Conservation (phyloP, 2,797 vertebrate genomes). For the Halcyon smyrnensis region DNA sequence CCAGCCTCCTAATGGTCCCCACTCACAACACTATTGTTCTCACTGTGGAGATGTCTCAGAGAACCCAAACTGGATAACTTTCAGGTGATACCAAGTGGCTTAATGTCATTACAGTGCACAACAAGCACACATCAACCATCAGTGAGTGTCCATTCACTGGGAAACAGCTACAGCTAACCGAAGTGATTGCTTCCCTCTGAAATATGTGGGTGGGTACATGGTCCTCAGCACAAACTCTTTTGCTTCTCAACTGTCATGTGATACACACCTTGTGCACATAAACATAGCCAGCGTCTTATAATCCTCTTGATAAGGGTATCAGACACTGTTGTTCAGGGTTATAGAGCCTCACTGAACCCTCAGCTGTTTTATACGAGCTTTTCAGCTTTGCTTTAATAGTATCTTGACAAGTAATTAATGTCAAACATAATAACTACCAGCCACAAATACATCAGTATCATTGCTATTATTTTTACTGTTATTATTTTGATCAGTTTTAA, state of each 20-base stretch:
- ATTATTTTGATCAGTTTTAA: slow-evolving; percentile 47
- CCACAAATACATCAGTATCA: slow-evolving; percentile 8
- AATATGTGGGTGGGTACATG: neutral
- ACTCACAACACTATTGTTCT: neutral
- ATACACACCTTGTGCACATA: neutral
- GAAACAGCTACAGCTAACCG: neutral
- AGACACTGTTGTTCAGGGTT: neutral
- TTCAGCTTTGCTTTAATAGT: neutral
- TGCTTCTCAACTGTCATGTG: neutral
- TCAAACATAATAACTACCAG: slow-evolving; percentile 13
- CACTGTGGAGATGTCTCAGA: neutral
- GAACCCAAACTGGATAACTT: neutral
- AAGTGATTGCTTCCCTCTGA: neutral
- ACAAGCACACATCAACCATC: neutral
- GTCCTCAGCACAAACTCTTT: neutral
- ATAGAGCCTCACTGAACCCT: neutral
- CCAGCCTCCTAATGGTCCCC: neutral
- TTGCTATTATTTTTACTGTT: slow-evolving; percentile 13
- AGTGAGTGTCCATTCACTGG: neutral
- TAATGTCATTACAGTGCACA: neutral
- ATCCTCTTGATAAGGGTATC: neutral
- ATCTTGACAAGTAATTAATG: slow-evolving; percentile 22
- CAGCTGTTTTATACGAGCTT: neutral
- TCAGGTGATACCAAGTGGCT: neutral
- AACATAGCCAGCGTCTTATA: neutral